Base-by-base conservation (phyloP, 2,888 invertebrate species). In the Nemapogon koenigi region DNA sequence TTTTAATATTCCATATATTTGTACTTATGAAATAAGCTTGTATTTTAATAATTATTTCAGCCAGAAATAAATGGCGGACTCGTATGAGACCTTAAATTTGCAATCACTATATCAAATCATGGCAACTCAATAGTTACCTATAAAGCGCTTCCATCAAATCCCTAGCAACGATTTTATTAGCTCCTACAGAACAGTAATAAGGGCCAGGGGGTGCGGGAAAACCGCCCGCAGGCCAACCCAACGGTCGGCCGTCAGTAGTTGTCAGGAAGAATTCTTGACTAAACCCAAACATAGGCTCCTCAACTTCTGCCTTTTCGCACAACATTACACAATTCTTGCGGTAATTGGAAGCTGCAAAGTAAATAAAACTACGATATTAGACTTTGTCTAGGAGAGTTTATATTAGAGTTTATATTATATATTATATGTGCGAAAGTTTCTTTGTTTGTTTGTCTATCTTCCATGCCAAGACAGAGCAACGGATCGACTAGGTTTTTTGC, bases 141-240 rank as follows among this genome's bases (percentile, higher is more conserved):
- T 67, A 79, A 57, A 92, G 91, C 1, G 91, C 87, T 58, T 94
- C 93, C 47, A 90, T 87, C 4, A 94, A 82, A 55, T 92, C 91
- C 38, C 94, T 81, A 1, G 89, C 92, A 47, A 86, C 88, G 4
- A 89, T 88, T 49, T 83, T 86, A 52, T 87, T 83, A 1, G 90
- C 87, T 4, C 93, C 93, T 1, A 89, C 89, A 25, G 89, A 91
- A 56, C 93, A 93, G 61, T 93, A 94, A 64, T 92, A 93, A 0
- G 90, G 89, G 1, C 90, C 89, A 18, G 86, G 84, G 0, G 87
- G 86, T 1, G 83, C 85, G 0, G 88, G 88, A 51, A 82, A 87
- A 1, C 84, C 84, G 16, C 84, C 84, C 8, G 81, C 68, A 0
- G 90, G 90, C 89, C 90, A 90, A 11, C 89, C 90, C 35, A 88